phyloP scores from a whole-genome alignment of 2,888 invertebrate species.

The Sinodicranocentrus sp. region DNA sequence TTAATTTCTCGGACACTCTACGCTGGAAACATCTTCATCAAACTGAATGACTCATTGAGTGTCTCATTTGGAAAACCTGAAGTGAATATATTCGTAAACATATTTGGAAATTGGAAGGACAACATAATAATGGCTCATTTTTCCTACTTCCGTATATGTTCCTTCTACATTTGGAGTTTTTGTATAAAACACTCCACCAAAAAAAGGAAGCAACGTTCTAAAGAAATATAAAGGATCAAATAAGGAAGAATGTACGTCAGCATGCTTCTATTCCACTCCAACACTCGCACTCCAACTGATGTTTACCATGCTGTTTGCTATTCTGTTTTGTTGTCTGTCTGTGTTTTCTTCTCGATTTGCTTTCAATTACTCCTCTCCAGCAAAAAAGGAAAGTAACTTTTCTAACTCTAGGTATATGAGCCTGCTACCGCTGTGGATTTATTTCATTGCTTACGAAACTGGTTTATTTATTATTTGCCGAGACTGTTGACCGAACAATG shows the following conservation, averaged over 20 bases:
- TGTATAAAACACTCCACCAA: not conserved
- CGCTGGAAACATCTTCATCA: constrained; percentile 38
- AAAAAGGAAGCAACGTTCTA: not conserved
- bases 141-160: constrained; percentile 39
- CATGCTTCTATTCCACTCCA: no score
- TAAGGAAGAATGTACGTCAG: not conserved
- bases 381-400: not conserved
- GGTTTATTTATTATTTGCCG: constrained; percentile 22
- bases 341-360: constrained; percentile 3
- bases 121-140: not conserved
- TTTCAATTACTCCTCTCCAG: constrained; percentile 21
- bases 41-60: constrained; percentile 37
- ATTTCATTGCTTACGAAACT: not conserved
- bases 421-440: not conserved
- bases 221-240: not conserved
- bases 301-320: not conserved
- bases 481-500: constrained; percentile 44
- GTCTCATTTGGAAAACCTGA: not conserved
- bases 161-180: not conserved
- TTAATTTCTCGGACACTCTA: not conserved
- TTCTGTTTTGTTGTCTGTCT: constrained; percentile 3
- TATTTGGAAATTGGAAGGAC: not conserved
- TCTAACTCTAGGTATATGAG: not conserved
- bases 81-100: not conserved
- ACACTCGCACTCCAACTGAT: no score